Conservation (phyloP, 2,113 vertebrate species). For the Emberiza fucata region DNA sequence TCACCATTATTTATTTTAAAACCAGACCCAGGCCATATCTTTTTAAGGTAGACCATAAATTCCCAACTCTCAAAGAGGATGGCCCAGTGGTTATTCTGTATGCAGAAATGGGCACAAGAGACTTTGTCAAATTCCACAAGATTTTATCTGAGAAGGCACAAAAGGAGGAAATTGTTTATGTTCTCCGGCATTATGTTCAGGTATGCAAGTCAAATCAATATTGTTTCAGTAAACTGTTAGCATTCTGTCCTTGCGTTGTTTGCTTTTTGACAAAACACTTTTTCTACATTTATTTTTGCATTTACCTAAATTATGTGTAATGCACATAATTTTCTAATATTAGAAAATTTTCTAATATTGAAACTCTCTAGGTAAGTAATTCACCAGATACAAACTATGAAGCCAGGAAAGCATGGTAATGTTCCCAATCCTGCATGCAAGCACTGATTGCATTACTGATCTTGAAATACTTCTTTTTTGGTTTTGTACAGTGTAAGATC, state of each 20-base stretch:
- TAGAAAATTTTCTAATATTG: not conserved
- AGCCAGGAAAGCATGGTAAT: not conserved
- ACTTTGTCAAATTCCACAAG: constrained; percentile 88
- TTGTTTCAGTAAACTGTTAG: not conserved
- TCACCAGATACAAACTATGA: not conserved
- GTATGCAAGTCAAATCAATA: constrained; percentile 70
- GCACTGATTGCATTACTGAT: not conserved
- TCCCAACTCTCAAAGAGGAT: constrained; percentile 78
- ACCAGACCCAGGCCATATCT: constrained; percentile 88
- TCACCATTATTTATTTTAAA: constrained; percentile 37
- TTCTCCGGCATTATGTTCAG: constrained; percentile 90
- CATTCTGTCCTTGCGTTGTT: not conserved
- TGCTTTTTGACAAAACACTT: not conserved
- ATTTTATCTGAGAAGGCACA: constrained; percentile 81
- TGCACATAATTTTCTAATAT: not conserved
- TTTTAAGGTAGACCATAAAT: constrained; percentile 89
- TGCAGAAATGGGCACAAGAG: constrained; percentile 92
- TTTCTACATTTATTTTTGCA: not conserved
- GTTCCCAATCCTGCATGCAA: not conserved
- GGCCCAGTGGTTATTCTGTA: constrained; percentile 89
- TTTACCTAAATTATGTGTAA: not conserved
- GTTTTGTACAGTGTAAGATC: not conserved
- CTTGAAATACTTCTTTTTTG: not conserved
- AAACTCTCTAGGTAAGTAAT: not conserved
- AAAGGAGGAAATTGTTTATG: constrained; percentile 82